These are phyloP conservation scores for Limnothrissa miodon DNA, from an alignment of 2,113 vertebrate species.

Conservation along the genomic window DNA sequence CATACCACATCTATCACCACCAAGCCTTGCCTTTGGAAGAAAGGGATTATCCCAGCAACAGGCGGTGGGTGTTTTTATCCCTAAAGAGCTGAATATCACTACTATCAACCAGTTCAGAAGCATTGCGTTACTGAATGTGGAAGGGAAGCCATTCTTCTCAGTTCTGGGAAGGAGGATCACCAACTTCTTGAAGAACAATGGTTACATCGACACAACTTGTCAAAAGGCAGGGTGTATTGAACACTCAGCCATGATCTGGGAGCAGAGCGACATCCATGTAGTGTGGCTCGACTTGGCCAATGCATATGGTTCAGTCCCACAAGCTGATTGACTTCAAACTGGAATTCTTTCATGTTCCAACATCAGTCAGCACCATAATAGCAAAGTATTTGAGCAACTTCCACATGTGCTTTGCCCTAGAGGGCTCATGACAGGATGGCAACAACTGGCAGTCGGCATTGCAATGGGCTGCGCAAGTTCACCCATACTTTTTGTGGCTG, in stretches of 20 bases:
- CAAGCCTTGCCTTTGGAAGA: too few relatives aligned
- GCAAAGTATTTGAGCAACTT: constrained; percentile 7
- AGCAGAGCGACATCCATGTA: constrained; percentile 3
- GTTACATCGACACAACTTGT: constrained; percentile 19
- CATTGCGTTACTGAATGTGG: too few relatives aligned
- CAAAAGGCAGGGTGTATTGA: constrained; percentile 16
- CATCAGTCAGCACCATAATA: neutral
- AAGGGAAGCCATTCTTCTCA: too few relatives aligned
- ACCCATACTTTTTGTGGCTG: constrained; percentile 10
- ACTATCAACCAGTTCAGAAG: too few relatives aligned
- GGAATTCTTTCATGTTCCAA: constrained; percentile 26
- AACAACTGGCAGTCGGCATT: too few relatives aligned
- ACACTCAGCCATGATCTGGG: constrained; percentile 1
- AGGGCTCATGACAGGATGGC: constrained; percentile 1
- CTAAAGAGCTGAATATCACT: too few relatives aligned
- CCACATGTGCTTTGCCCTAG: neutral
- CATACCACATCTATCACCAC: too few relatives aligned
- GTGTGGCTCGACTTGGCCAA: constrained; percentile 13
- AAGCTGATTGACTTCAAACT: constrained; percentile 23
- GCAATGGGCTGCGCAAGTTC: too few relatives aligned
- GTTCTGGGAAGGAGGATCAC: neutral
- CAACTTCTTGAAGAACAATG: neutral
- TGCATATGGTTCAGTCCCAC: constrained; percentile 17
- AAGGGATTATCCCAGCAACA: too few relatives aligned
- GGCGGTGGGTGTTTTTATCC: too few relatives aligned